Evolutionary conservation across 2,797 vertebrate species (phyloP).

Genomic region (Sebastes hubbsi): DNA sequence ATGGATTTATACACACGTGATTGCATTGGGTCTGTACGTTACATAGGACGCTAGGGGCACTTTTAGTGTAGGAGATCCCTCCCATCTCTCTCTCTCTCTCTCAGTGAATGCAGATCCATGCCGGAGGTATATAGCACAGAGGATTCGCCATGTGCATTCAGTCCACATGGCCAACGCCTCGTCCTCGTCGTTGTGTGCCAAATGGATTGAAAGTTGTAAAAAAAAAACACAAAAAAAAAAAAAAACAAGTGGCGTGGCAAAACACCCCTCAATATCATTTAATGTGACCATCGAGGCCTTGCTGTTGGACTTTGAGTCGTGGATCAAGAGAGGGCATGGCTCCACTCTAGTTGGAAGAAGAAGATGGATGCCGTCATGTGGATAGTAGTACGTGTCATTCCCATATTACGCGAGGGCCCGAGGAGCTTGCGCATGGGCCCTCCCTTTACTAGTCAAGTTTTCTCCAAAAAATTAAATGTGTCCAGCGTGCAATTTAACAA

Average conservation of each 20-base stretch:
- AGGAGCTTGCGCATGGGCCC: background rate
- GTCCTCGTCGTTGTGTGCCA: background rate
- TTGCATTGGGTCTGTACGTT: constrained; percentile 11
- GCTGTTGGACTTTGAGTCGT: constrained; percentile 68
- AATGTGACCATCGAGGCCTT: constrained; percentile 38
- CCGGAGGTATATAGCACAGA: constrained; percentile 42
- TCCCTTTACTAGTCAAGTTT: background rate
- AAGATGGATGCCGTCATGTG: constrained; percentile 80
- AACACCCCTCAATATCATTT: background rate
- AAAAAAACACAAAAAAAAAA: too few relatives aligned
- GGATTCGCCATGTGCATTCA: constrained; percentile 60
- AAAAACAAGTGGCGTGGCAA: constrained; percentile 3
- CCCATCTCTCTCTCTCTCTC: constrained; percentile 12
- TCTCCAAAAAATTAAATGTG: constrained; percentile 17
- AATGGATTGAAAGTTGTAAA: constrained; percentile 14
- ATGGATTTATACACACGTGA: constrained; percentile 46
- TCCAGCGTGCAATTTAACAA: constrained; percentile 50
- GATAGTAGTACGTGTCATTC: constrained; percentile 74
- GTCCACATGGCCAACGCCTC: constrained; percentile 37
- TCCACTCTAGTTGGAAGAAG: constrained; percentile 43
- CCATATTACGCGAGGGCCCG: constrained; percentile 56
- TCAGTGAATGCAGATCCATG: constrained; percentile 53
- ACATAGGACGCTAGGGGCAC: constrained; percentile 53
- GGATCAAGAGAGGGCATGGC: constrained; percentile 58
- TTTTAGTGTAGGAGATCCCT: constrained; percentile 56